Percentiles rank a stretch among this genome's conserved stretches.
Evolutionary conservation across 2,888 invertebrate species (phyloP).

Genomic region (Idaea biselata): DNA sequence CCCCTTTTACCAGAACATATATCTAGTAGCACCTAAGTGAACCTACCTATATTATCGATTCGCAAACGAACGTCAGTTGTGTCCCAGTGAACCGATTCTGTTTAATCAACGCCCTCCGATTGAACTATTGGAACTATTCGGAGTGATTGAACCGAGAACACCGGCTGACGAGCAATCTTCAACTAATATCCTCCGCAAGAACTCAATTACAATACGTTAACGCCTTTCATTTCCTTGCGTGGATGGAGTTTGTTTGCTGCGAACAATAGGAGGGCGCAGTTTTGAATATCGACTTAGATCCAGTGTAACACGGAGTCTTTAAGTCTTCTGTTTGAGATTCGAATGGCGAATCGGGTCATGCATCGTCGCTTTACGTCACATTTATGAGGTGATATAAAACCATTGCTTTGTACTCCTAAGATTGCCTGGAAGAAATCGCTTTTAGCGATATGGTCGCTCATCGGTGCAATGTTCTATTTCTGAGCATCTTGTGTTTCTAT

Average conservation of each 20-base stretch:
- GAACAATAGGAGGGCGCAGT: neutral
- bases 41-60: slow-evolving; percentile 35
- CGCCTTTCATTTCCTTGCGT: slow-evolving; percentile 68
- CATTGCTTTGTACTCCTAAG: no score
- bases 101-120: slow-evolving; percentile 67
- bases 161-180: slow-evolving; percentile 77
- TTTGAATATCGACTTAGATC: slow-evolving; percentile 13
- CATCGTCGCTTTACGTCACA: neutral
- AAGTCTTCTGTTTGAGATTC: neutral
- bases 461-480: no score
- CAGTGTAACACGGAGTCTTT: slow-evolving; percentile 4
- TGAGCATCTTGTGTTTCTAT: no score
- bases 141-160: slow-evolving; percentile 67
- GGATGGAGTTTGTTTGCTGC: slow-evolving; percentile 27
- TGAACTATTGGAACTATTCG: slow-evolving; percentile 66
- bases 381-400: no score
- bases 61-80: slow-evolving; percentile 37
- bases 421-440: no score
- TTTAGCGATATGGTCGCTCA: no score
- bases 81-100: slow-evolving; percentile 75
- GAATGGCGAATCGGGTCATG: neutral
- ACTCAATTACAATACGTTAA: slow-evolving; percentile 70
- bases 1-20: neutral
- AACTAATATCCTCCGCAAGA: slow-evolving; percentile 74
- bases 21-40: slow-evolving; percentile 1